Evolutionary conservation across 2,113 vertebrate species (phyloP), one percentile per base, ranked within the genome.

Genomic region (Proterorhinus semilunaris): DNA sequence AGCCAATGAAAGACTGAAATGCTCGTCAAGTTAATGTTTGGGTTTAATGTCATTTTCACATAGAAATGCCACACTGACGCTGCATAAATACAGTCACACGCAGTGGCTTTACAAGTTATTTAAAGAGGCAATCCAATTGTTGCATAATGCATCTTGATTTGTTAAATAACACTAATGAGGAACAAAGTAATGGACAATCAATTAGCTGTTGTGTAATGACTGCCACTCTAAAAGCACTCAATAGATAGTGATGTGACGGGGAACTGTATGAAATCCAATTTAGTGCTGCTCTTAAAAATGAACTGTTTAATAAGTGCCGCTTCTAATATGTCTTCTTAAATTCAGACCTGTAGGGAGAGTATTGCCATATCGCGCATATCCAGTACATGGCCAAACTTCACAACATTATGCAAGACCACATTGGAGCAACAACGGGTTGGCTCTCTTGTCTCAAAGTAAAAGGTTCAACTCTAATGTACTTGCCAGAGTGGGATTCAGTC

Each of bases 81-180:
- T 21, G 21, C 21, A 13, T 50, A 50, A 50, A 50, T 1, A 49
- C 5, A 53, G n/a, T 1, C 7, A 9, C 9, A 58, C 7, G 9
- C 9, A 58, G 11, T 58, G 55, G 36, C 36, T 43, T 43, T 43
- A 13, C 43, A 45, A n/a, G 58, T 44, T 43, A 45, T 61, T 44
- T 61, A 65, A 68, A 55, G 17, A 67, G 59, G 69, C 12, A 44
- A 6, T 68, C 66, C 59, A 49, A 49, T 57, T 58, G 71, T 82
- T 82, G 78, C 73, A 72, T 64, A 66, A 81, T 46, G 58, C 6
- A n/a, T 61, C 11, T 44, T 44, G 36, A 61, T 61, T 61, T 44
- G 58, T 61, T 59, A 43, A 59, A 61, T 61, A 61, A 36, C 27
- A 36, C 27, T 36, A 36, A 61, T 61, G 58, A 45, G 13, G 57